phyloP scores from a whole-genome alignment of 2,888 invertebrate genomes.

The Morinoia aosen region DNA sequence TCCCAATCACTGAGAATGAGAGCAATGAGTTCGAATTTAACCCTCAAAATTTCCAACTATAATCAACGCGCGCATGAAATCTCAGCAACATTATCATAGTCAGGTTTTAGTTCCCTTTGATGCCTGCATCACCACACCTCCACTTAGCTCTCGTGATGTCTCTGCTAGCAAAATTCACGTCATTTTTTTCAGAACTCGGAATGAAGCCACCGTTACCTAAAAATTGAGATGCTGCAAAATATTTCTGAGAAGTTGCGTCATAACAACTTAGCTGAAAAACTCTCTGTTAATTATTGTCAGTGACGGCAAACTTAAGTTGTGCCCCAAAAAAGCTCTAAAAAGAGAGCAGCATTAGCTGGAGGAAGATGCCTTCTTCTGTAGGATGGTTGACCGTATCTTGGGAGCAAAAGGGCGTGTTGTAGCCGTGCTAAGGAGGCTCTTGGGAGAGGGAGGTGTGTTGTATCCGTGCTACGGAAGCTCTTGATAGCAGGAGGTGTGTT shows the following conservation, averaged over 20 bases:
- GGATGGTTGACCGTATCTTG: not conserved
- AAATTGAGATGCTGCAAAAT: constrained; percentile 13
- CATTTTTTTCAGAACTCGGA: not conserved
- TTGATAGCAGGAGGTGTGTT: too few relatives aligned
- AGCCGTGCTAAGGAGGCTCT: not conserved
- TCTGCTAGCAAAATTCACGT: not conserved
- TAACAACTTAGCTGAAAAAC: constrained; percentile 47
- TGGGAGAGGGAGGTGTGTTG: not conserved
- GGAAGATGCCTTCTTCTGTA: not conserved
- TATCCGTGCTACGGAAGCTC: not conserved
- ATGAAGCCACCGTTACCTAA: not conserved
- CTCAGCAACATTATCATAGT: not conserved
- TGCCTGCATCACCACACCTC: not conserved
- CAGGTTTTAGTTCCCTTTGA: too few relatives aligned
- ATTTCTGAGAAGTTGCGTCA: constrained; percentile 43
- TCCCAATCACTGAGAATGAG: not conserved
- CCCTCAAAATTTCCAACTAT: not conserved
- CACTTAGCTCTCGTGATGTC: not conserved
- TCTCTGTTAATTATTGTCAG: constrained; percentile 41
- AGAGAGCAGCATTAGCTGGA: not conserved
- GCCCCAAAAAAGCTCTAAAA: not conserved
- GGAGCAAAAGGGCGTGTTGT: not conserved
- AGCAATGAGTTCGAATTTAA: not conserved
- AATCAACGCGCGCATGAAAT: not conserved
- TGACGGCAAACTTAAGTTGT: constrained; percentile 9